Percentiles rank a stretch among this genome's conserved stretches.
Evolutionary conservation across 2,797 vertebrate species (phyloP).

Genomic region (Lepidocolaptes lacrymiger): DNA sequence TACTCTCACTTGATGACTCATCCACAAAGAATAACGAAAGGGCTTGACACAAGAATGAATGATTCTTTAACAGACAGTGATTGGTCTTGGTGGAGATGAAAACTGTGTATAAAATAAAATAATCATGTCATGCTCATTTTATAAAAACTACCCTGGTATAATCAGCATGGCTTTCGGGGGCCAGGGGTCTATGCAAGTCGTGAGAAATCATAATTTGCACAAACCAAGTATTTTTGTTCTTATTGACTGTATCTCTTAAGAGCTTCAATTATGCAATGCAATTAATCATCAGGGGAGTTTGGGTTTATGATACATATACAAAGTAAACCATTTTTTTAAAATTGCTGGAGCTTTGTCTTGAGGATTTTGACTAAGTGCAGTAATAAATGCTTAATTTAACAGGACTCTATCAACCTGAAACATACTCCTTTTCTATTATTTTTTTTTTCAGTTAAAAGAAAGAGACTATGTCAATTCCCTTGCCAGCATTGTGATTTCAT

Average conservation of each 20-base stretch:
- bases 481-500: neutral
- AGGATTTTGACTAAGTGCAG: neutral
- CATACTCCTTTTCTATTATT: neutral
- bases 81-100: conserved; percentile 12
- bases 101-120: conserved; percentile 2
- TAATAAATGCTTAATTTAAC: neutral
- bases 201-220: neutral
- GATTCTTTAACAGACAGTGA: neutral
- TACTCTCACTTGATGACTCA: conserved; percentile 1
- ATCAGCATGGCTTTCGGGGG: neutral
- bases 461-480: neutral
- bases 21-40: neutral
- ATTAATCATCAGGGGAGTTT: neutral
- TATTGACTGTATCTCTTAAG: neutral
- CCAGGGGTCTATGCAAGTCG: neutral
- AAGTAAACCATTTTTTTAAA: neutral
- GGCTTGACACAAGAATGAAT: conserved; percentile 1
- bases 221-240: neutral
- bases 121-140: neutral
- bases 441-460: neutral
- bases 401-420: neutral
- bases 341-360: neutral
- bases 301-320: neutral
- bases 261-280: neutral
- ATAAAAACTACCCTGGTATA: neutral